These are phyloP conservation scores for Dolichomitus sp. DNA, from an alignment of 2,888 invertebrate species.

Conservation along the genomic window DNA sequence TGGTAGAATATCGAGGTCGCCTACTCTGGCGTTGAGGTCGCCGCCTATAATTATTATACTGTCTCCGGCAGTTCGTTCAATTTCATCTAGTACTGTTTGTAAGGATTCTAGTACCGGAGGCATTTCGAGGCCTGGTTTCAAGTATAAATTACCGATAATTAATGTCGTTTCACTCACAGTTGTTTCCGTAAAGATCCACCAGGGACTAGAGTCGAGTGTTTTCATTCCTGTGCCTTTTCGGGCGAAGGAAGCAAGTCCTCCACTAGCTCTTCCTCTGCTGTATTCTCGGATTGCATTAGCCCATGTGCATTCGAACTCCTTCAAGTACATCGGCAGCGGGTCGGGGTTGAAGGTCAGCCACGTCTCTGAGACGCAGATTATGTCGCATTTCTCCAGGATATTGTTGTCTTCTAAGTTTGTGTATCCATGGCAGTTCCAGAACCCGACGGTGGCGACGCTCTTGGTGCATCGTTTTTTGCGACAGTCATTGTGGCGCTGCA, in stretches of 20 bases:
- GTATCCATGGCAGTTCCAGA: slow-evolving; percentile 8
- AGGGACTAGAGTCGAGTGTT: neutral
- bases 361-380: neutral
- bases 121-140: too few relatives aligned
- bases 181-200: neutral
- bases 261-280: neutral
- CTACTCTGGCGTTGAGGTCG: neutral
- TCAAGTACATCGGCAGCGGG: neutral
- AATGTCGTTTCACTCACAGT: too few relatives aligned
- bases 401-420: neutral
- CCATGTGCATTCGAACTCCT: neutral
- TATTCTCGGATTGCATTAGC: neutral
- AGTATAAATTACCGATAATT: too few relatives aligned
- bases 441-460: neutral
- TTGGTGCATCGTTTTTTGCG: slow-evolving; percentile 7
- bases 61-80: too few relatives aligned
- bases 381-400: neutral
- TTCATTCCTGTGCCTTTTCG: neutral
- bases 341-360: neutral
- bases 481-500: too few relatives aligned
- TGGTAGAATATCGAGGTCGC: neutral
- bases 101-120: too few relatives aligned
- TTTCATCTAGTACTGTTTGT: too few relatives aligned
- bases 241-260: neutral
- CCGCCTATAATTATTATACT: neutral